Conservation (phyloP, 2,888 invertebrate species). For the Malachius bipustulatus region DNA sequence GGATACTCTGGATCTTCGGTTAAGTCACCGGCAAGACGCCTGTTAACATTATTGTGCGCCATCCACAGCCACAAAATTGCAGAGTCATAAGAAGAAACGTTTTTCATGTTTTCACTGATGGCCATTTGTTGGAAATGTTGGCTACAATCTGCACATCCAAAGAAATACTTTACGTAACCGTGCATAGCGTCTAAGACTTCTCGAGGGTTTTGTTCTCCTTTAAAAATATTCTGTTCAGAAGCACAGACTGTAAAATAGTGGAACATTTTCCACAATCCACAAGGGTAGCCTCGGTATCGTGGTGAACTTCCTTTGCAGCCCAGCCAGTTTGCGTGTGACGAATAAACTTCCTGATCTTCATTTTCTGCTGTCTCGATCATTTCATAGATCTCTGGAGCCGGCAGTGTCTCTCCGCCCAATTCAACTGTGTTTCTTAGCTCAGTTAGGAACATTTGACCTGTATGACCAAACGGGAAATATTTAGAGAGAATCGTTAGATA, state of each 20-base stretch:
- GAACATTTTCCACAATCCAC: conserved; percentile 90
- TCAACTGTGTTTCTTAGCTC: conserved; percentile 46
- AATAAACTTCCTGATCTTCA: conserved; percentile 45
- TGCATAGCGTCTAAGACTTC: conserved; percentile 72
- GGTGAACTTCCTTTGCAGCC: conserved; percentile 72
- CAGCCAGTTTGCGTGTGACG: conserved; percentile 50
- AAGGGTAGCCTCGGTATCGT: conserved; percentile 76
- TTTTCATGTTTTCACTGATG: conserved; percentile 51
- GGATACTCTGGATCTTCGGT: conserved; percentile 86
- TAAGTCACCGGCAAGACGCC: conserved; percentile 68
- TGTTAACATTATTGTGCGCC: conserved; percentile 88
- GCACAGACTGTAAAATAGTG: conserved; percentile 82
- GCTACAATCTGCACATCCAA: conserved; percentile 86
- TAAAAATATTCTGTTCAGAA: conserved; percentile 32
- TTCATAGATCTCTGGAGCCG: conserved; percentile 48
- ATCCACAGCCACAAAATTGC: conserved; percentile 88
- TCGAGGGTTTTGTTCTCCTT: conserved; percentile 41
- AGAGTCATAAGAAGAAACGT: conserved; percentile 58
- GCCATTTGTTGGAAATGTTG: conserved; percentile 86
- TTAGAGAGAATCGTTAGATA: conserved; percentile 60
- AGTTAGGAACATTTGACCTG: conserved; percentile 52
- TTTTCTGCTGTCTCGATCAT: conserved; percentile 42
- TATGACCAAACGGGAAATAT: conserved; percentile 67
- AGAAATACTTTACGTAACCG: conserved; percentile 82
- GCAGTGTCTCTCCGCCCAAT: conserved; percentile 39